Base-by-base conservation (phyloP, 2,797 vertebrate species). In the Clamator glandarius region DNA sequence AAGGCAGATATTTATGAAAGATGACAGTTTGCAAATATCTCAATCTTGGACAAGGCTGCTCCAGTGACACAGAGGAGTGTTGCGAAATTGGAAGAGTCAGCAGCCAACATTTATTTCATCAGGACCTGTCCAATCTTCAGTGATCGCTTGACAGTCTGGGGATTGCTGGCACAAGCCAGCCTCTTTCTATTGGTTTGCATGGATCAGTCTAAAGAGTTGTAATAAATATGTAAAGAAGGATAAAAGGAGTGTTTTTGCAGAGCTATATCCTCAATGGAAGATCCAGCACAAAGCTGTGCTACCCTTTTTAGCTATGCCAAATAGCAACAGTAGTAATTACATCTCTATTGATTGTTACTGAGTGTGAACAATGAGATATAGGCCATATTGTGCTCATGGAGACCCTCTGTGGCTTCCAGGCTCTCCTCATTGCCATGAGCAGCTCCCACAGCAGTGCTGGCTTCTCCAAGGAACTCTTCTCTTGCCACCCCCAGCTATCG, bases 11-110 rank as follows among this genome's bases (percentile, higher is more conserved):
- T 99, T 99, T 99, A 99, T 99, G 98, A 98, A 98, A 98, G 98
- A 98, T 99, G 99, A 99, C 99, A 99, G 98, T 99, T 99, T 99
- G 98, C 98, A 99, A 99, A 99, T 99, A 99, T 99, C 99, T 99
- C 99, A 99, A 98, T 99, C 99, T 99, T 98, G 97, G 97, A 97
- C 98, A 98, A 98, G 98, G 97, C 98, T 98, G 97, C 96, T 92
- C 97, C 97, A 97, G 98, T 99, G 99, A 99, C 98, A 98, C 97
- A 92, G 98, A 98, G 98, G 97, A 98, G 98, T 97, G 95, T 97
- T 94, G 95, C 98, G 97, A 99, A 99, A 99, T 98, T 98, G 98
- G 97, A 99, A 98, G 97, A 98, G 99, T 99, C 99, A 99, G 98
- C 98, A 99, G 98, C 98, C 98, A 98, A 97, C 98, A 97, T 98